Evolutionary conservation across 1,140 invertebrate genomes (phyloP), one percentile per base, ranked within the genome.

Genomic region (Drosophila tsacasi): DNA sequence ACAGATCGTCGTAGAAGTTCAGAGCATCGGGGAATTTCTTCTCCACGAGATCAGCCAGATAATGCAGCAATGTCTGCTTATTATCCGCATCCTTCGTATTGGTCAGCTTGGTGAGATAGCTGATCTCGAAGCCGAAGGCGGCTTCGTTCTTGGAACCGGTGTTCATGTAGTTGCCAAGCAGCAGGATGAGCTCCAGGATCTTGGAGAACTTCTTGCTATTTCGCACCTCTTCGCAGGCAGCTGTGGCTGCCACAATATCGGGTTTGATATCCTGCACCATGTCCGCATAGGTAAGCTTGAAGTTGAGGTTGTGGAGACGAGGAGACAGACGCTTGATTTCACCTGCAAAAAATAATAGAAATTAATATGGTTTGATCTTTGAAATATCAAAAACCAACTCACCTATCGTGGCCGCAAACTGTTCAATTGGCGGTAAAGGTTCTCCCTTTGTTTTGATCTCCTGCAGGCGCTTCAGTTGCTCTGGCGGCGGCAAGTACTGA

Each of bases 121-220:
- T 98, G 63, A 99, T 98, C 93, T 99, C 98, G 93, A 99, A 99
- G 7, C 98, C 99, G 85, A 98, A 97, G 3, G 98, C 98, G 82
- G 98, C 97, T 10, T 96, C 98, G 92, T 99, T 99, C 79, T 96
- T 96, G 1, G 98, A 98, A 0, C 98, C 98, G 5, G 97, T 96
- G 93, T 99, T 99, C 96, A 99, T 97, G 80, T 97, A 98, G 94
- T 99, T 99, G 19, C 98, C 98, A 30, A 99, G 94, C 12, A 99
- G 93, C 0, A 99, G 94, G 66, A 99, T 96, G 1, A 99, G 93
- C 93, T 99, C 97, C 7, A 99, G 93, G 19, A 99, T 96, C 89
- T 96, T 96, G 0, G 96, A 95, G 93, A 99, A 99, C 82, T 98
- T 99, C 85, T 95, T 95, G 83, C 98, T 99, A 10, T 94, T 95